Conservation (phyloP, 2,888 invertebrate genomes). For the Slavum lentiscoides region DNA sequence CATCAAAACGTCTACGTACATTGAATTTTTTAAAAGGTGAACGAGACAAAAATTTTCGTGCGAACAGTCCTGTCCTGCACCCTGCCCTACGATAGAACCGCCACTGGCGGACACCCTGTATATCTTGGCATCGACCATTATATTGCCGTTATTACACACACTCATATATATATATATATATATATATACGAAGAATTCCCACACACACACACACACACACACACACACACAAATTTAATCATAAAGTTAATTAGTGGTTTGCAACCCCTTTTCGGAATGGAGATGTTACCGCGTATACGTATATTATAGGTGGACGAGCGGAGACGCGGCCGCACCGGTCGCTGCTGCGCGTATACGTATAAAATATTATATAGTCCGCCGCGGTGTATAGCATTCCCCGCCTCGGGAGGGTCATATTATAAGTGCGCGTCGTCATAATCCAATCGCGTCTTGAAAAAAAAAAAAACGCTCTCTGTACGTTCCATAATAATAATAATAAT, state of each 20-base stretch:
- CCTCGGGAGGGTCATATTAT: slow-evolving; percentile 12
- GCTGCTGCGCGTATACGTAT: background rate
- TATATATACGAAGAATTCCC: background rate
- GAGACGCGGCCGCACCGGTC: background rate
- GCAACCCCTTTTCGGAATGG: slow-evolving; percentile 46
- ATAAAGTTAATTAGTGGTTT: slow-evolving; percentile 51
- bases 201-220: slow-evolving; percentile 22
- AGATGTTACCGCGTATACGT: slow-evolving; percentile 1
- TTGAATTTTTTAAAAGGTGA: too few species aligned
- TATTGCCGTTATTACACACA: background rate
- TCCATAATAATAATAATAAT: too few species aligned
- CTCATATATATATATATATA: background rate
- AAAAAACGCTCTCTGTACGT: too few species aligned
- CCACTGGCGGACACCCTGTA: background rate
- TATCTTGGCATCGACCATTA: too few species aligned
- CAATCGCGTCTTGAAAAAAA: background rate
- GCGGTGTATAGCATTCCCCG: background rate
- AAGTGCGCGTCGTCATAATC: background rate
- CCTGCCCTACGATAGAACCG: too few species aligned
- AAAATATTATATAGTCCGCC: background rate
- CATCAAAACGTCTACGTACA: too few species aligned
- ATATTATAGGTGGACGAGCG: background rate
- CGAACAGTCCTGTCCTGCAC: too few species aligned
- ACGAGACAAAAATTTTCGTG: too few species aligned
- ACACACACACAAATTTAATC: slow-evolving; percentile 41